Conservation (phyloP, 2,113 vertebrate genomes). For the Amphiprion percula region DNA sequence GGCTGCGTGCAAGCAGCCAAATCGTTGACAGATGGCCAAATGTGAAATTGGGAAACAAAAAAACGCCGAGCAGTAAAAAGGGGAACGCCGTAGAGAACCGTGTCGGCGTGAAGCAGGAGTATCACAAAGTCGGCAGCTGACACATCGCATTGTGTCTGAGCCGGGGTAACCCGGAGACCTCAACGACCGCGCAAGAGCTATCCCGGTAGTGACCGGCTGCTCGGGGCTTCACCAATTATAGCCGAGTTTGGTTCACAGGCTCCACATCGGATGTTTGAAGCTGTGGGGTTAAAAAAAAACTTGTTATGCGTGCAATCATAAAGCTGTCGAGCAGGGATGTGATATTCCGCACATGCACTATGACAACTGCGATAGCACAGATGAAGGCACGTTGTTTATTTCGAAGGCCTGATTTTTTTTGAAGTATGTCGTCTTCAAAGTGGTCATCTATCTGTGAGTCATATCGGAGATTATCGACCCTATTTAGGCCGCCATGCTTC, state of each 20-base stretch:
- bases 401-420: constrained; percentile 58
- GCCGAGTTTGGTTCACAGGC: constrained; percentile 52
- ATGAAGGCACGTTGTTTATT: constrained; percentile 70
- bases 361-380: constrained; percentile 61
- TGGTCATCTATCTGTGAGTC: constrained; percentile 62
- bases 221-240: constrained; percentile 68
- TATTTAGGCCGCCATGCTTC: constrained; percentile 77
- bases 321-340: constrained; percentile 28
- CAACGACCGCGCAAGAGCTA: constrained; percentile 67
- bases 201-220: constrained; percentile 77
- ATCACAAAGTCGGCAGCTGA: constrained; percentile 70
- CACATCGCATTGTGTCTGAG: constrained; percentile 77
- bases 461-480: constrained; percentile 71
- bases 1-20: constrained; percentile 68
- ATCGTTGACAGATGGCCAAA: constrained; percentile 74
- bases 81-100: background rate
- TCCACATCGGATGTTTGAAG: constrained; percentile 40
- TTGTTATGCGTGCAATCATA: constrained; percentile 47
- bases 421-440: constrained; percentile 65
- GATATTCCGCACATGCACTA: constrained; percentile 54
- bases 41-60: constrained; percentile 64
- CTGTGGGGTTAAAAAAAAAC: constrained; percentile 46
- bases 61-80: constrained; percentile 35
- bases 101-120: constrained; percentile 35
- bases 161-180: constrained; percentile 75